Evolutionary conservation across 2,797 vertebrate genomes (phyloP), one percentile per base, ranked within the genome.

Genomic region (Amphiprion clarkii): DNA sequence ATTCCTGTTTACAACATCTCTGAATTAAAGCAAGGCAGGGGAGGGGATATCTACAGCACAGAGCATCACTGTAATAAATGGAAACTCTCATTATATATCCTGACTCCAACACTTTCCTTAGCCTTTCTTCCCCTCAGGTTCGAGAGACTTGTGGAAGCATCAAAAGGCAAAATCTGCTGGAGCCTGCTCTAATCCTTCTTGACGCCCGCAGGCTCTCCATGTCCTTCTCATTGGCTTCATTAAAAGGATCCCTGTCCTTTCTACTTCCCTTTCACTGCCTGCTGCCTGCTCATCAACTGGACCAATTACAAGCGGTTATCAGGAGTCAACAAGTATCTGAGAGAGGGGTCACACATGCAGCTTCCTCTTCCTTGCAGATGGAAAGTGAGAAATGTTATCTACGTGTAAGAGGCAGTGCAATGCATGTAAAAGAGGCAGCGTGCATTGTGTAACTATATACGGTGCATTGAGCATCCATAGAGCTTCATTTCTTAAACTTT

Each of bases 241-340:
- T 92, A 88, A 87, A 82, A 88, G 39, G 57, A 85, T 84, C 78
- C 70, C 79, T 83, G 87, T 89, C 89, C 87, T 87, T 86, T 88
- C 79, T 67, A 76, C 65, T 89, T 89, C 56, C 64, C 74, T 84
- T 81, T 88, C 83, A 83, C 83, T 69, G 76, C 63, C 56, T 71
- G 74, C 84, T 76, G 80, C 88, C 72, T 82, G 85, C 87, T 92
- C 88, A 88, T 92, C 88, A 88, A 86, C 76, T 12, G 27, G 75
- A 85, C 80, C 87, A 92, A 94, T 94, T 93, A 92, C 76, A 72
- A 63, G 63, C 85, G 66, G 86, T 93, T 91, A 94, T 85, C 83
- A 73, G 65, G 60, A 85, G 81, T 92, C 86, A 90, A 73, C 40
- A 57, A 70, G 74, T 67, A 75, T 81, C 61, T 57, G 55, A 83